Conservation (phyloP, 2,888 invertebrate species). For the Physocephala rufipes region DNA sequence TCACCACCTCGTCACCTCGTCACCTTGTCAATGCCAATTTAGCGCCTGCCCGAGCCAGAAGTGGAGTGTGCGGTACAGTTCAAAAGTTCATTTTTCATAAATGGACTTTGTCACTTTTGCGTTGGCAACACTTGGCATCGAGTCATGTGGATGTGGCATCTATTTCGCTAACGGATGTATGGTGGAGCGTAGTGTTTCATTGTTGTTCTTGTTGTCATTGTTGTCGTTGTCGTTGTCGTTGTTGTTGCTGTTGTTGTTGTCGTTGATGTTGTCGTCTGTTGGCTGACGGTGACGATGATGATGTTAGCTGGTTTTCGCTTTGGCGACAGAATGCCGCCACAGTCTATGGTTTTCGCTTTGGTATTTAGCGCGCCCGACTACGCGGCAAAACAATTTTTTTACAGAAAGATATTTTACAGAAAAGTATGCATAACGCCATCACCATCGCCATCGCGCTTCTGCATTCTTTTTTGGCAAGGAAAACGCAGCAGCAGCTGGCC, state of each 20-base stretch:
- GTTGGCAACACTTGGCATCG: conserved; percentile 23
- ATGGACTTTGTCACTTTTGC: conserved; percentile 34
- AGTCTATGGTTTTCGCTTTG: conserved; percentile 21
- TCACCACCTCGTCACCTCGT: background rate
- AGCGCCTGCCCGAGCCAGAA: conserved; percentile 9
- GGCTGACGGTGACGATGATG: background rate
- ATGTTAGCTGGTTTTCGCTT: conserved; percentile 10
- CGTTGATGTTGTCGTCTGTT: background rate
- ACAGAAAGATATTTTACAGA: background rate
- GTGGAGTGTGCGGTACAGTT: conserved; percentile 8
- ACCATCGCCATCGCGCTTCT: conserved; percentile 4
- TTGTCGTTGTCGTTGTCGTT: background rate
- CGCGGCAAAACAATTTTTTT: conserved; percentile 10
- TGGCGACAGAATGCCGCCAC: conserved; percentile 33
- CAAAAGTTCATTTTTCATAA: conserved; percentile 31
- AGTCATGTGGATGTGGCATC: too few species aligned
- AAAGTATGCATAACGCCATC: background rate
- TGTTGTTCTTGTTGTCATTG: background rate
- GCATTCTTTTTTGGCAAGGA: conserved; percentile 28
- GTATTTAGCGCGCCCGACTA: conserved; percentile 32
- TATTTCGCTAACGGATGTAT: background rate
- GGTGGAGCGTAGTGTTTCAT: background rate
- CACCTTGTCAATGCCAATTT: background rate
- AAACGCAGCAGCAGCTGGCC: conserved; percentile 31
- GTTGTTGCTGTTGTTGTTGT: conserved; percentile 2